Percentiles rank a stretch among this genome's conserved stretches.
Evolutionary conservation across 2,888 invertebrate genomes (phyloP).

Genomic region (Zelleria hepariella): DNA sequence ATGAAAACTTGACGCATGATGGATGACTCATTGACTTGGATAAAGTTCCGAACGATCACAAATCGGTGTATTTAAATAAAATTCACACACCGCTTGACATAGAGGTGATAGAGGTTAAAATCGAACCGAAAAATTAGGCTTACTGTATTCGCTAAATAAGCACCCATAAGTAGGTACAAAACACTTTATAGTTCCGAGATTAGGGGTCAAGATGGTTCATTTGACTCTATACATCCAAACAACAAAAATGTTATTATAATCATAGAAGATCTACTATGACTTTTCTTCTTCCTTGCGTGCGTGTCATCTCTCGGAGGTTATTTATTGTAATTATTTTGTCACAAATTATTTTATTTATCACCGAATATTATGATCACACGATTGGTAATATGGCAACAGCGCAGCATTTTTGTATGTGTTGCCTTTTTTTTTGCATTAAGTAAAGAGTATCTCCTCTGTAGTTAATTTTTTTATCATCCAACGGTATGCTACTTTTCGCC

Average conservation of each 20-base stretch:
- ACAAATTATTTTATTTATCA: too few relatives aligned
- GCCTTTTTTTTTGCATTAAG: too few relatives aligned
- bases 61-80: neutral
- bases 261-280: neutral
- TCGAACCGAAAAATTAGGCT: neutral
- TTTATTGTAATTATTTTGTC: too few relatives aligned
- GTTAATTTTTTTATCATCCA: neutral
- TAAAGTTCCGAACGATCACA: too few relatives aligned
- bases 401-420: too few relatives aligned
- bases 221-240: neutral
- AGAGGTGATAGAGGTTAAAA: neutral
- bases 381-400: too few relatives aligned
- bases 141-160: neutral
- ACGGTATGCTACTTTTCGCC: neutral
- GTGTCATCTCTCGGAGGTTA: too few relatives aligned
- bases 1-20: too few relatives aligned
- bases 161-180: neutral
- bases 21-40: too few relatives aligned
- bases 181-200: neutral
- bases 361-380: too few relatives aligned
- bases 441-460: neutral
- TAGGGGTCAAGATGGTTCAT: neutral
- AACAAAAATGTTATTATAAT: neutral
- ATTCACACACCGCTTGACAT: neutral
- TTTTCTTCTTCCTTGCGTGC: too few relatives aligned